Evolutionary conservation across 2,113 vertebrate species (phyloP), one percentile per base, ranked within the genome.

Genomic region (Corythornis madagascariensis): DNA sequence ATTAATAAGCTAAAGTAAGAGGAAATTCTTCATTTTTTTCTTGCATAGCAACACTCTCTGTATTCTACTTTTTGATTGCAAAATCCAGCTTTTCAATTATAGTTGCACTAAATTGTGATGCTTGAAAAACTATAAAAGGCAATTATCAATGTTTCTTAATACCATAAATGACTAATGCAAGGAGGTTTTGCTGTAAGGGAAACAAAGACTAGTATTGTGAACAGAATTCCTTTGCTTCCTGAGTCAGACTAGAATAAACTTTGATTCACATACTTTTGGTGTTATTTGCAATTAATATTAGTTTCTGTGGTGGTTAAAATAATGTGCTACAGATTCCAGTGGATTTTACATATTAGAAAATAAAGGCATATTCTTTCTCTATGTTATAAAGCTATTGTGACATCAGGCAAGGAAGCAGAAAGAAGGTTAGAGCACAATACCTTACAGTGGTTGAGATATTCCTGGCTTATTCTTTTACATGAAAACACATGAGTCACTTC

Each of bases 1-100:
- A 98, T 98, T 98, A 98, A 98, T 98, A 98, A 98, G 97, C 96
- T 97, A 97, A 97, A 97, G 97, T 97, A 98, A 96, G 96, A 98
- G 96, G 96, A 97, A 98, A 98, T 97, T 96, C 92, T 97, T 97
- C 94, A 90, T 89, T 98, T 98, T 96, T 90, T 89, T 97, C 98
- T 96, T 97, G 96, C 97, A 98, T 97, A 97, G 96, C 97, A 97
- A 97, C 97, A 96, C 94, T 91, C 93, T 87, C 65, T 89, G 92
- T 95, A 88, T 97, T 98, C 97, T 97, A 97, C 83, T 92, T 97
- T 97, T 98, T 98, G 98, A 98, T 98, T 98, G 97, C 94, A 85
- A 98, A 98, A 97, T 97, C 95, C 97, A 94, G 94, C 82, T 97
- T 98, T 98, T 98, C 97, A 98, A 98, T 98, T 98, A 98, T 97